phyloP scores from a whole-genome alignment of 2,113 vertebrate species.

The Istiophorus platypterus region DNA sequence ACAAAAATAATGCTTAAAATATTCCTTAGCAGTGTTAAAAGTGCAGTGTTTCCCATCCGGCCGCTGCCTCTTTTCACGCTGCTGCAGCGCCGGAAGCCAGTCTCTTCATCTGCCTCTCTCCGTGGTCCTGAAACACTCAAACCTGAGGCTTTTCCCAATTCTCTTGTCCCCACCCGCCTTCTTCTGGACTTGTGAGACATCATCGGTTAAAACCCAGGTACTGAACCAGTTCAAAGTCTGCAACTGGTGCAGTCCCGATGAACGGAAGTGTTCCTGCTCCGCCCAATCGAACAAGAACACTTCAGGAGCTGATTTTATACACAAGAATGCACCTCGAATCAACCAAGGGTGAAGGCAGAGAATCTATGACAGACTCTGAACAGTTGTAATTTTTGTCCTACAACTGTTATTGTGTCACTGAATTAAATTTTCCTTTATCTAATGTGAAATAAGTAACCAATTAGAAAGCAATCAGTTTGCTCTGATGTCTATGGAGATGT shows the following conservation, averaged over 20 bases:
- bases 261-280: not conserved
- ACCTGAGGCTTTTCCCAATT: not conserved
- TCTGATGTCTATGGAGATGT: not conserved
- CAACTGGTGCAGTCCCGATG: not conserved
- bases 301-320: too few relatives aligned
- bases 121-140: constrained; percentile 20
- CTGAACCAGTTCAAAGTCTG: not conserved
- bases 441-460: not conserved
- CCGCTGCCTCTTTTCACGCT: constrained; percentile 38
- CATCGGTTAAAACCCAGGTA: not conserved
- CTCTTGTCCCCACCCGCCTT: not conserved
- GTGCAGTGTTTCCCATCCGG: constrained; percentile 14
- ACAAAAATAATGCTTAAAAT: constrained; percentile 46
- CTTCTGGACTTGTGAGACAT: not conserved
- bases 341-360: not conserved
- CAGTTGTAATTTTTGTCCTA: not conserved
- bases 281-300: too few relatives aligned
- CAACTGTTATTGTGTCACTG: not conserved
- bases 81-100: constrained; percentile 24
- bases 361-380: not conserved
- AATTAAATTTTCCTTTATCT: not conserved
- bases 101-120: constrained; percentile 1
- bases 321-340: not conserved
- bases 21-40: constrained; percentile 8
- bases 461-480: not conserved